Conservation (phyloP, 2,113 vertebrate species). For the Probosciger aterrimus region DNA sequence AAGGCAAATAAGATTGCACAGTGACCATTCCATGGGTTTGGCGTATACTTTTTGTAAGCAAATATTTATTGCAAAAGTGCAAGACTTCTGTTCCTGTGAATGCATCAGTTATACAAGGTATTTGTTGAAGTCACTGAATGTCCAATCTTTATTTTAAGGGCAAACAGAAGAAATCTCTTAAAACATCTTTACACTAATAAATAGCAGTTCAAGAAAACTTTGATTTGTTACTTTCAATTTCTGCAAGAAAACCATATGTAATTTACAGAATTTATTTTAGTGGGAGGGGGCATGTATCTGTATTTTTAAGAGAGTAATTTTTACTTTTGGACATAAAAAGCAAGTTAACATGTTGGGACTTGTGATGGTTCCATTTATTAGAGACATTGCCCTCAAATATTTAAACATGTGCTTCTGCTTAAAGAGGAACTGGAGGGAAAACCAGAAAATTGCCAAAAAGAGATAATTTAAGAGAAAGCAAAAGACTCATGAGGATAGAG, state of each 20-base stretch:
- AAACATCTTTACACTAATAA: background rate
- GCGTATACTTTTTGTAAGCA: background rate
- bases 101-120: background rate
- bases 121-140: background rate
- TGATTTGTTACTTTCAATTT: background rate
- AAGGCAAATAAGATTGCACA: background rate
- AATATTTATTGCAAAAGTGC: background rate
- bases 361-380: background rate
- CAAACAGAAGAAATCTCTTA: background rate
- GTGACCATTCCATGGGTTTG: background rate
- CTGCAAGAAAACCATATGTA: background rate
- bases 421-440: background rate
- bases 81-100: background rate
- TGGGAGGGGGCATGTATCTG: accelerated
- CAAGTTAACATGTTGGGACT: background rate
- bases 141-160: background rate
- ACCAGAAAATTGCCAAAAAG: background rate
- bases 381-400: background rate
- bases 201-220: background rate
- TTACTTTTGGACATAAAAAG: background rate
- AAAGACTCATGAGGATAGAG: background rate
- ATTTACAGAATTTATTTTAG: background rate
- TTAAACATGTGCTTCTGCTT: background rate
- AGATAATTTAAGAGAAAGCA: background rate
- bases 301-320: background rate